Base-by-base conservation (phyloP, 2,113 vertebrate genomes). In the Glareola pratincola region DNA sequence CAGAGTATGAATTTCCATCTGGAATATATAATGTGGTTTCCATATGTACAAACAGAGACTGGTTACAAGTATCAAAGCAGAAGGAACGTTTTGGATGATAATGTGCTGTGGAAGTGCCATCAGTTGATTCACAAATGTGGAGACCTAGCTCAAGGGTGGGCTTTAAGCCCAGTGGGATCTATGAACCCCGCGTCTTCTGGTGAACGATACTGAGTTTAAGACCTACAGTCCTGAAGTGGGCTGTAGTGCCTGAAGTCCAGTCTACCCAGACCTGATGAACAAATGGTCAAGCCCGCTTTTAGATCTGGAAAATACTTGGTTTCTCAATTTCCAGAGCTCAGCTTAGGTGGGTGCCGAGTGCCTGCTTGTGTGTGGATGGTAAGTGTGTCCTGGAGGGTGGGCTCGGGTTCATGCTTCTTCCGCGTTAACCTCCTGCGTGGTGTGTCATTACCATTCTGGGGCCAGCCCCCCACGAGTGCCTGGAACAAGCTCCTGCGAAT, bases 21-120 rank as follows among this genome's bases (percentile, higher is more conserved):
- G 96, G 91, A 97, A 95, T 74, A 20, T 12, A 84, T 79, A 84
- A 96, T 85, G 81, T 88, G 82, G 63, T 93, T 96, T 76, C 94
- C 94, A 96, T 92, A 95, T 92, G 95, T 94, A 95, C 89, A 71
- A 97, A 90, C 85, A 92, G 90, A 90, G n/a, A 41, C 89, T 93
- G 88, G 90, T 86, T 32, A 60, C 60, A 51, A 45, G 75, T 60
- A 94, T 80, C 96, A 90, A 91, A 90, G 93, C 75, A 85, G 92
- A 57, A 57, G 30, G 62, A 56, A 18, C 3, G 4, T 74, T 92
- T 75, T 34, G 85, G 88, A 50, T 94, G 91, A 54, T 72, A 43
- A 79, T n/a, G 80, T 30, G 80, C 71, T 54, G 87, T 77, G 92
- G 48, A 80, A 96, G 85, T 32, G 75, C 53, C 7, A 3, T 2